A percentile compares a stretch with the other conserved stretches of the same genome.
These are phyloP conservation scores for Cyprinodon brontotheroides DNA, from an alignment of 2,113 vertebrate genomes.

Conservation along the genomic window DNA sequence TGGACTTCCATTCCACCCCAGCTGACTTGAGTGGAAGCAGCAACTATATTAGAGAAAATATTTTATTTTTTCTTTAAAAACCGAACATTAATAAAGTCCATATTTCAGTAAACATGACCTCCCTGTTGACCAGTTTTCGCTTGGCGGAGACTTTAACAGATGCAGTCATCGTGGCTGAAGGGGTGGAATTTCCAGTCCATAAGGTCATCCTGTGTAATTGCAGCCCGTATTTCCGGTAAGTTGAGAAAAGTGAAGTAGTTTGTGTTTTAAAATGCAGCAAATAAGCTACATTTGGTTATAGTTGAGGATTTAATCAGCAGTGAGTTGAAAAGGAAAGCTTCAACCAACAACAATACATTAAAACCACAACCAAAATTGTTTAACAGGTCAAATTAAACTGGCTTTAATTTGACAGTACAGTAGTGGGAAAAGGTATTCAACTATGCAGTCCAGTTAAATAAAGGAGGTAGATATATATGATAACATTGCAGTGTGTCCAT, in stretches of 20 bases:
- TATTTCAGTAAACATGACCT: neutral
- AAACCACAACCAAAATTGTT: neutral
- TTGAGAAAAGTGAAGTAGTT: neutral
- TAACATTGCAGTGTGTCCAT: too few species aligned
- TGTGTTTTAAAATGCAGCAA: neutral
- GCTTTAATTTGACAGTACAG: neutral
- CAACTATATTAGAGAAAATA: neutral
- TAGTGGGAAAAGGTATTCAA: too few species aligned
- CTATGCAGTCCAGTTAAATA: too few species aligned
- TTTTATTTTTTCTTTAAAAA: neutral
- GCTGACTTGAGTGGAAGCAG: neutral
- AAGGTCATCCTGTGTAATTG: conserved; percentile 30
- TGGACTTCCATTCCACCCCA: neutral
- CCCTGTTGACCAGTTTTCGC: neutral
- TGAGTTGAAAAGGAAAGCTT: neutral
- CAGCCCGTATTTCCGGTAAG: conserved; percentile 41
- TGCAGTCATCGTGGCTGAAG: conserved; percentile 31
- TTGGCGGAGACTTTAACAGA: conserved; percentile 26
- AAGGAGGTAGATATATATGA: too few species aligned
- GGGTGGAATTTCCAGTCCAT: conserved; percentile 27
- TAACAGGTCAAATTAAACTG: neutral
- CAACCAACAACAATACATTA: neutral
- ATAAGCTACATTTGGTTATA: neutral
- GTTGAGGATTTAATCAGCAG: neutral
- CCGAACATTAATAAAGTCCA: neutral